Evolutionary conservation across 2,797 vertebrate species (phyloP), one percentile per base, ranked within the genome.

Genomic region (Micromesistius poutassou): DNA sequence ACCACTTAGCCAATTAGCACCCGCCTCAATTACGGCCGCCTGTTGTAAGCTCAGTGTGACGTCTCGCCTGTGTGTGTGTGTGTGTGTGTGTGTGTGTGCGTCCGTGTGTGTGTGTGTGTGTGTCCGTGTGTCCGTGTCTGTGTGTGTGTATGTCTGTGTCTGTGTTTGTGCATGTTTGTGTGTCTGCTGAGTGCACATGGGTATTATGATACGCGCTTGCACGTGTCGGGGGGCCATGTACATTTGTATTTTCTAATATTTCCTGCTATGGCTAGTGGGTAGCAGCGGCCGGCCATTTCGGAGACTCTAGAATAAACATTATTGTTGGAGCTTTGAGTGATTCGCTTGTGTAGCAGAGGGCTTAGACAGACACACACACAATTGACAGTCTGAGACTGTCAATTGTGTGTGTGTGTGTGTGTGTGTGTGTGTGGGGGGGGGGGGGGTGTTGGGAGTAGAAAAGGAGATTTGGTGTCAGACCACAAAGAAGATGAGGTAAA

Each of bases 231-330:
- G 46, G 46, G 46, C 83, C 84, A 83, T 89, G 83, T 80, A 84
- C 81, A 81, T 90, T 86, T 89, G 87, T 82, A 81, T 81, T 82
- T 55, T 55, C 77, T 62, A 77, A 83, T 78, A 86, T 91, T 93
- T 94, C 91, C 92, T 93, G 91, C 89, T 92, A 91, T 92, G 90
- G 85, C 91, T 92, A 86, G 86, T 85, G 72, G 79, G 82, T 83
- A 81, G 83, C 83, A 76, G 87, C 85, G 90, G 88, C 76, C 81
- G 38, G 87, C 83, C 84, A 91, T 90, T 91, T 86, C 87, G 84
- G 88, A 91, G 89, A 92, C 90, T 89, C 91, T 87, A 77, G 62
- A 85, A 83, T 89, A 93, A 94, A 94, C 90, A 92, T 92, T 93
- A 90, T 93, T 91, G 84, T 93, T 93, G 92, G 91, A 91, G 85